Evolutionary conservation across 2,888 invertebrate species (phyloP), one percentile per base, ranked within the genome.

Genomic region (Arrhopalites spinosus): DNA sequence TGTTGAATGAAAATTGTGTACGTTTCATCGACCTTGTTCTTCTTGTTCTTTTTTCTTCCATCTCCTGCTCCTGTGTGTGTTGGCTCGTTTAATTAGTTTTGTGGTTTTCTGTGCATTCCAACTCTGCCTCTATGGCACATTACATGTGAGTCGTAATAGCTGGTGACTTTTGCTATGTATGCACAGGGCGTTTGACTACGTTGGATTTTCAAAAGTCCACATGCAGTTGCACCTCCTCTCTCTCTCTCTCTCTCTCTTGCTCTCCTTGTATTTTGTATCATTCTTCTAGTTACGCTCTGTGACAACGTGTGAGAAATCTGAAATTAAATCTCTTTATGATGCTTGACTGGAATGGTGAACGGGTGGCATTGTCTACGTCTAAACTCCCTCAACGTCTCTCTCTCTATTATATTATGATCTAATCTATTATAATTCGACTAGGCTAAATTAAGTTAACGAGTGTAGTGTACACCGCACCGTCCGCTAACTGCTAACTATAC

Each of bases 321-420:
- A 80, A 80, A 80, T 80, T 80, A 75, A 80, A 80, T 78, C 78
- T 78, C 77, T 75, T 68, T 74, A 67, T 67, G 74, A 74, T 74
- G 64, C 67, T 67, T 67, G 56, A 29, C 66, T 74, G 53, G 47
- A 67, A 74, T 66, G 29, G 53, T 29, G 20, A 50, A 29, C 27
- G 69, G 69, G 27, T 17, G 69, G 50, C 20, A 66, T 20, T 36
- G 53, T 53, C 23, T 53, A 27, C 50, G 43, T 11, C 15, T 45
- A n/a, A n/a, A 23, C 11, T n/a, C 20, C 17, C 5, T n/a, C 36
- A 36, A 8, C 8, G 23, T 53, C 8, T 53, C 53, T 53, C 17
- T 50, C 50, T 11, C 50, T 50, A 50, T 20, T 50, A 15, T 50
- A 36, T 36, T 36, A 36, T 36, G 36, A 36, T 36, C 36, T 36